Evolutionary conservation across 2,113 vertebrate species (phyloP).

Genomic region (Myiagra hebetior): DNA sequence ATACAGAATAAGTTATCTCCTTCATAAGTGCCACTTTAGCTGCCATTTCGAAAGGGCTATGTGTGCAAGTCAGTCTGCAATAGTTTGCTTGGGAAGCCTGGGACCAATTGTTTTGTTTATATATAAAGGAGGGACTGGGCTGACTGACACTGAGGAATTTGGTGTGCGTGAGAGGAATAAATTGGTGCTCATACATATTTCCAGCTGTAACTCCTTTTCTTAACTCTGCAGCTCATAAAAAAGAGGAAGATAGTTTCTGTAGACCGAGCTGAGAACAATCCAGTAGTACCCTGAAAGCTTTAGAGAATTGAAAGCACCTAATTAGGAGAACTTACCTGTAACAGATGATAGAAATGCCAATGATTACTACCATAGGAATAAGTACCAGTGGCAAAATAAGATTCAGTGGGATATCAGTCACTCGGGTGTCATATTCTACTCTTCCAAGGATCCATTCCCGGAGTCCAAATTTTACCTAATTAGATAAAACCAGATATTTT

Average conservation of each 20-base stretch:
- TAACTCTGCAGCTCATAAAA: background rate
- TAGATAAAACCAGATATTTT: background rate
- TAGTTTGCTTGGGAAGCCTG: background rate
- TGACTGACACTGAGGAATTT: conserved; percentile 28
- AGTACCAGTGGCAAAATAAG: conserved; percentile 91
- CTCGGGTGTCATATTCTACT: conserved; percentile 84
- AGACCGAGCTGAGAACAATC: background rate
- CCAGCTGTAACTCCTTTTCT: background rate
- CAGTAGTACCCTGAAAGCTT: background rate
- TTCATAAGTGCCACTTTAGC: background rate
- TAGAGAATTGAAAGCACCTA: background rate
- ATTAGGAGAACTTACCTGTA: conserved; percentile 81
- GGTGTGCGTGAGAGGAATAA: background rate
- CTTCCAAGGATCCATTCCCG: conserved; percentile 86
- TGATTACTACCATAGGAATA: conserved; percentile 89
- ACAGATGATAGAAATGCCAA: conserved; percentile 86
- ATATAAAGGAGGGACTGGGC: background rate
- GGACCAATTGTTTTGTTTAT: background rate
- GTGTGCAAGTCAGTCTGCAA: background rate
- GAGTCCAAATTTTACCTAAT: conserved; percentile 89
- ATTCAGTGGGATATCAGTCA: conserved; percentile 79
- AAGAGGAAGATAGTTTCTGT: background rate
- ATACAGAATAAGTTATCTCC: background rate
- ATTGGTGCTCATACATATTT: background rate
- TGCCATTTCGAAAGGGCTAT: background rate